Evolutionary conservation across 2,888 invertebrate genomes (phyloP).

Genomic region (Exephanes ischioxanthus): DNA sequence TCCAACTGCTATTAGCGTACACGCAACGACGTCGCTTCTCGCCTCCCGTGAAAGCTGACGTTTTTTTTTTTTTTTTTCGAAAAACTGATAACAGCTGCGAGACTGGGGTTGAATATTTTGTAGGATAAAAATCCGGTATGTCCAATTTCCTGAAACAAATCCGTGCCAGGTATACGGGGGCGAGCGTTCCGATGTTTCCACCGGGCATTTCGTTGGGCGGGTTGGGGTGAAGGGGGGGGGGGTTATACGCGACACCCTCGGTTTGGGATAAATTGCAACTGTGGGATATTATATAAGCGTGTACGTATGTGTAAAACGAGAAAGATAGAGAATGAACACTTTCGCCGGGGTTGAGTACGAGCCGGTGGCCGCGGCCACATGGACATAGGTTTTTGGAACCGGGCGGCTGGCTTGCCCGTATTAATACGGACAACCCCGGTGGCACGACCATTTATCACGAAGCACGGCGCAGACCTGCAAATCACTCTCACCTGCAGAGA

Average conservation of each 20-base stretch:
- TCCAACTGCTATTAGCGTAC: slow-evolving; percentile 10
- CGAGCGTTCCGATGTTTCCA: slow-evolving; percentile 8
- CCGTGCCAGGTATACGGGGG: not conserved
- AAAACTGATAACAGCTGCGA: slow-evolving; percentile 24
- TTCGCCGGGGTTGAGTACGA: slow-evolving; percentile 15
- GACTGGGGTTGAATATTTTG: slow-evolving; percentile 38
- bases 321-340: slow-evolving; percentile 24
- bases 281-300: slow-evolving; percentile 13
- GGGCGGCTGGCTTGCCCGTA: slow-evolving; percentile 60
- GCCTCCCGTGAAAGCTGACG: slow-evolving; percentile 31
- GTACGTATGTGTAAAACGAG: slow-evolving; percentile 5
- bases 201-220: not conserved
- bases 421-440: slow-evolving; percentile 67
- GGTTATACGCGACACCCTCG: not conserved
- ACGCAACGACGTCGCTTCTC: slow-evolving; percentile 4
- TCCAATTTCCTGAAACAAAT: slow-evolving; percentile 47
- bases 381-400: slow-evolving; percentile 64
- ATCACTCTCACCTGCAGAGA: slow-evolving; percentile 71
- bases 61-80: not conserved
- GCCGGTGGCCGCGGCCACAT: slow-evolving; percentile 1
- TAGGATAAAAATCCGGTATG: slow-evolving; percentile 41
- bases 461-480: slow-evolving; percentile 71
- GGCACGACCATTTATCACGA: slow-evolving; percentile 71
- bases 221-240: no score
- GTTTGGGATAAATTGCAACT: slow-evolving; percentile 8